Percentiles rank a stretch among this genome's conserved stretches.
Conservation (phyloP, 1,140 invertebrate genomes). For the Thaumatotibia leucotreta region DNA sequence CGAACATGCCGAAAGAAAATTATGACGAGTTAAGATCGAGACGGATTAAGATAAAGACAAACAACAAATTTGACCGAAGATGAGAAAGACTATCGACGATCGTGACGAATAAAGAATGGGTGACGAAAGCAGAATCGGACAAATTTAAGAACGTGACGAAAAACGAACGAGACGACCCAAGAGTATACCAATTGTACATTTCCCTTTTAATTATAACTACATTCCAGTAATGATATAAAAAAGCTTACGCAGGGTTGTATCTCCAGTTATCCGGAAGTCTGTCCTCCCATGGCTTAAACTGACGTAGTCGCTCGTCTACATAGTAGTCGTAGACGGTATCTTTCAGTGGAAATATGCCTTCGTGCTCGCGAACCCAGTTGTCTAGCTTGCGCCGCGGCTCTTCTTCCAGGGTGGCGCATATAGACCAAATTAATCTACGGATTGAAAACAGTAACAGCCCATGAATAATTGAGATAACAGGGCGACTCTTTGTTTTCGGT, state of each 20-base stretch:
- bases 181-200: too few relatives aligned
- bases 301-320: slow-evolving; percentile 82
- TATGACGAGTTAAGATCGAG: too few relatives aligned
- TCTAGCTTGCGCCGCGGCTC: slow-evolving; percentile 88
- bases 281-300: slow-evolving; percentile 87
- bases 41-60: too few relatives aligned
- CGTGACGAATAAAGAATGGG: too few relatives aligned
- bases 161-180: too few relatives aligned
- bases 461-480: not conserved
- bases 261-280: slow-evolving; percentile 84
- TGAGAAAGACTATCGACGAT: too few relatives aligned
- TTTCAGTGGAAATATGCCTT: slow-evolving; percentile 88
- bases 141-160: too few relatives aligned
- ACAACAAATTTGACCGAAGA: too few relatives aligned
- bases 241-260: slow-evolving; percentile 79
- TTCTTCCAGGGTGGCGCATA: slow-evolving; percentile 88
- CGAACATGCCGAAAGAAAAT: too few relatives aligned
- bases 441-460: not conserved
- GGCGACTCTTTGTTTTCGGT: not conserved
- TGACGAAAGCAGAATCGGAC: too few relatives aligned
- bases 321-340: slow-evolving; percentile 93
- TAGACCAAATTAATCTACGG: slow-evolving; percentile 86
- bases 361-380: slow-evolving; percentile 87
- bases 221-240: too few relatives aligned
- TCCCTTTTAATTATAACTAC: too few relatives aligned